Percentiles rank a stretch among this genome's conserved stretches.
Evolutionary conservation across 2,113 vertebrate genomes (phyloP).

Genomic region (Rhombomys opimus): DNA sequence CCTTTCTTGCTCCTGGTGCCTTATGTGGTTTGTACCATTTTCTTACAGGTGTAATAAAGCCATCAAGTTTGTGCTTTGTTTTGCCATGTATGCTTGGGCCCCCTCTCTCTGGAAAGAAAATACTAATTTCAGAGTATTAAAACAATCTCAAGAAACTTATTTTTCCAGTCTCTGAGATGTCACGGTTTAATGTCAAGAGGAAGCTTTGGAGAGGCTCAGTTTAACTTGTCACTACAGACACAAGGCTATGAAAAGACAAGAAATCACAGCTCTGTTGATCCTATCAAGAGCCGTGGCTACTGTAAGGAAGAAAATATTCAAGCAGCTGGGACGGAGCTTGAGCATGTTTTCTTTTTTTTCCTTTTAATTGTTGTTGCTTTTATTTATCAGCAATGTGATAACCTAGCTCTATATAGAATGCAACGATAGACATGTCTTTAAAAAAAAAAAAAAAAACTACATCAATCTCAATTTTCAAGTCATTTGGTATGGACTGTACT

Average conservation of each 20-base stretch:
- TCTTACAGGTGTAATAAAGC: background rate
- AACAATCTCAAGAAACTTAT: background rate
- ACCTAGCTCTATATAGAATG: background rate
- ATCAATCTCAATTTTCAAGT: conserved; percentile 36
- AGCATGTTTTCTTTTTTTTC: background rate
- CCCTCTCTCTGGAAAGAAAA: background rate
- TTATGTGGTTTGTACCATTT: background rate
- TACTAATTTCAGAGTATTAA: conserved; percentile 27
- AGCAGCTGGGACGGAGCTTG: background rate
- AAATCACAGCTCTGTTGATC: background rate
- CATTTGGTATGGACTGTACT: conserved; percentile 43
- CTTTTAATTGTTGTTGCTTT: background rate
- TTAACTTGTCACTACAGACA: background rate
- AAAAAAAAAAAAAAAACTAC: conserved; percentile 30
- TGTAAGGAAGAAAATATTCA: background rate
- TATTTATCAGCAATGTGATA: background rate
- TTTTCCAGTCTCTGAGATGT: conserved; percentile 25
- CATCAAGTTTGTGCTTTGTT: conserved; percentile 32
- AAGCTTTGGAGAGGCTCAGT: background rate
- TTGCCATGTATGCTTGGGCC: background rate
- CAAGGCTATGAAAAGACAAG: background rate
- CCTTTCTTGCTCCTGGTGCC: background rate
- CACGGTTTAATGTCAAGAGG: conserved; percentile 41
- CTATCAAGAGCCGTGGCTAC: background rate
- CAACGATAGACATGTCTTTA: background rate